A percentile compares a stretch with the other conserved stretches of the same genome.
These are phyloP conservation scores for Serrognathus titanus DNA, from an alignment of 2,888 invertebrate genomes.

Conservation along the genomic window DNA sequence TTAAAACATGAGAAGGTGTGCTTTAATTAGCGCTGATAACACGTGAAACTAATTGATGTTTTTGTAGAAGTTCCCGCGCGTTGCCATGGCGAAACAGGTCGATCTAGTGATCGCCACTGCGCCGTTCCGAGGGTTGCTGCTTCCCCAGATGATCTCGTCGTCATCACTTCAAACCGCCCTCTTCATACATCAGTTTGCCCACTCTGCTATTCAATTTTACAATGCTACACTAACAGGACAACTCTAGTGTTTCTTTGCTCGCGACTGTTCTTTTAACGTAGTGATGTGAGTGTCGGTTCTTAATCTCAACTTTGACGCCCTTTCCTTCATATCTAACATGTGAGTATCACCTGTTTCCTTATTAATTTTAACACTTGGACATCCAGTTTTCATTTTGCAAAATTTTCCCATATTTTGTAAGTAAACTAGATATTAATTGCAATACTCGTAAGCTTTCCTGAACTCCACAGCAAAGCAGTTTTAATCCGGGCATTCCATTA, in stretches of 20 bases:
- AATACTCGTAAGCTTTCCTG: no score
- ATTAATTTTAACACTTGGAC: no score
- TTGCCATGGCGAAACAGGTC: conserved; percentile 45
- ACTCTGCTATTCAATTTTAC: conserved; percentile 19
- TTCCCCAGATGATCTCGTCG: conserved; percentile 26
- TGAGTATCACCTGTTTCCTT: conserved; percentile 11
- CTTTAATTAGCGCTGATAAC: not conserved
- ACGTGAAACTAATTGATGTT: conserved; percentile 31
- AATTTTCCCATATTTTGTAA: no score
- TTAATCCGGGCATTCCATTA: no score
- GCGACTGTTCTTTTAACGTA: conserved; percentile 1
- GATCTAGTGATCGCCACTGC: conserved; percentile 39
- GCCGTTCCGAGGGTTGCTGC: conserved; percentile 34
- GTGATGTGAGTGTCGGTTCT: conserved; percentile 15
- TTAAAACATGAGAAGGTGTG: not conserved
- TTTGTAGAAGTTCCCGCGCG: conserved; percentile 43
- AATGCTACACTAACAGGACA: conserved; percentile 18
- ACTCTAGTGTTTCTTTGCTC: conserved; percentile 5
- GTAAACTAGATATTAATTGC: no score
- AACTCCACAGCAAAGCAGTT: no score
- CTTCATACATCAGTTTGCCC: conserved; percentile 21
- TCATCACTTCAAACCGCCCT: conserved; percentile 19
- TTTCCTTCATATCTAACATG: conserved; percentile 14
- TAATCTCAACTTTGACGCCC: conserved; percentile 1
- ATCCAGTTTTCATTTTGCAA: no score